phyloP scores from a whole-genome alignment of 2,113 vertebrate genomes.

The Gnathonemus longibarbis region DNA sequence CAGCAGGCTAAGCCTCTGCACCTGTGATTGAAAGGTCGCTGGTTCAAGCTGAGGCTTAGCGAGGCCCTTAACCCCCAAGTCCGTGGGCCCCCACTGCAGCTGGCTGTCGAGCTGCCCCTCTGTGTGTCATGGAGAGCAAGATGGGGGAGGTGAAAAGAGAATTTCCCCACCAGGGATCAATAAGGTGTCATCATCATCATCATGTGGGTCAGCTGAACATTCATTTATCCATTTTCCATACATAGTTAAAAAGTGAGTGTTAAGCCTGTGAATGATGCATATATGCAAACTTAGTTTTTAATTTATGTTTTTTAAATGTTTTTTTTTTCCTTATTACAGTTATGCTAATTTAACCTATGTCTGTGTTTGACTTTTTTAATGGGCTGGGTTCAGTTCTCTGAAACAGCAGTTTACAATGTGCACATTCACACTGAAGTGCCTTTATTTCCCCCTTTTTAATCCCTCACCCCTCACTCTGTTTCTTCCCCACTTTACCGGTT shows the following conservation, averaged over 20 bases:
- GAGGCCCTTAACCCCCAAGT: background rate
- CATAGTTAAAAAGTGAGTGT: background rate
- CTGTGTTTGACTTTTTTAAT: slow-evolving; percentile 21
- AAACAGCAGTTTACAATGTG: slow-evolving; percentile 8
- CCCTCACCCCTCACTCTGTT: slow-evolving; percentile 1
- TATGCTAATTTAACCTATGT: slow-evolving; percentile 10
- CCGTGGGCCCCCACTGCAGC: background rate
- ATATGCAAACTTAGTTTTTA: slow-evolving; percentile 27
- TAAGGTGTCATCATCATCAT: background rate
- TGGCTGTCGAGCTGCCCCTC: background rate
- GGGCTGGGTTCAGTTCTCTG: background rate
- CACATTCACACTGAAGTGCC: slow-evolving; percentile 18
- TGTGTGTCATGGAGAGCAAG: background rate
- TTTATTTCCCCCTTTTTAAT: slow-evolving; percentile 27
- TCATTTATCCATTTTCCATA: background rate
- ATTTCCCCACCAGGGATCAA: background rate
- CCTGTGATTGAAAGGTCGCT: background rate
- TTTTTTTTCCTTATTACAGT: slow-evolving; percentile 20
- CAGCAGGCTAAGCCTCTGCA: background rate
- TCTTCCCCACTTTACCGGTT: background rate
- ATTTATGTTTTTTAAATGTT: slow-evolving; percentile 21
- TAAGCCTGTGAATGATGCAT: slow-evolving; percentile 7
- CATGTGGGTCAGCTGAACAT: background rate
- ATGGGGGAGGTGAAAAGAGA: background rate
- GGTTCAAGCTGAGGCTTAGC: background rate